These are phyloP conservation scores for Allobates femoralis DNA, from an alignment of 2,797 vertebrate species.

Conservation along the genomic window DNA sequence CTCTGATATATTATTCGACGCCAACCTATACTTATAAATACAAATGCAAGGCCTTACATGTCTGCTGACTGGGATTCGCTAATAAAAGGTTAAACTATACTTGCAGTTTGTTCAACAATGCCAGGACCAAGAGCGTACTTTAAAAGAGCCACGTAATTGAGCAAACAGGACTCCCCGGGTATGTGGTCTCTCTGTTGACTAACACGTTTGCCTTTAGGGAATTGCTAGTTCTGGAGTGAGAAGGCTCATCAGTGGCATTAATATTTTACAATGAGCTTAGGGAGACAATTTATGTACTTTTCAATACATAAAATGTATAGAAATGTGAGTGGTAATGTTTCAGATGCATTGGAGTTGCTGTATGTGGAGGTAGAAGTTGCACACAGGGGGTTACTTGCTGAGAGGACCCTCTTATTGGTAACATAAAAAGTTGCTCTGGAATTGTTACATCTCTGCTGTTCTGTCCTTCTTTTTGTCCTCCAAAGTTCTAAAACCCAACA, in stretches of 20 bases:
- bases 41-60: not conserved
- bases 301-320: too few relatives aligned
- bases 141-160: not conserved
- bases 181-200: not conserved
- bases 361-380: not conserved
- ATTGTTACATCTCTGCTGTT: too few relatives aligned
- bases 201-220: constrained; percentile 42
- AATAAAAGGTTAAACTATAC: constrained; percentile 18
- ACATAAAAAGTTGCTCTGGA: too few relatives aligned
- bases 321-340: not conserved
- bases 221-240: not conserved
- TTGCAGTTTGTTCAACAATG: not conserved
- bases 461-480: too few relatives aligned
- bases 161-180: not conserved
- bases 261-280: constrained; percentile 10
- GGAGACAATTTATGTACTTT: not conserved
- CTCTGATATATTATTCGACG: not conserved
- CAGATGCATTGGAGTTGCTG: not conserved
- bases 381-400: too few relatives aligned
- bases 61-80: not conserved
- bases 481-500: too few relatives aligned
- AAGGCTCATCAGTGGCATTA: constrained; percentile 14
- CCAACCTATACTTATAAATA: constrained; percentile 26
- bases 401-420: too few relatives aligned
- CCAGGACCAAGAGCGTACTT: not conserved